Percentiles rank a stretch among this genome's conserved stretches.
Evolutionary conservation across 2,797 vertebrate genomes (phyloP).

Genomic region (Coendou prehensilis): DNA sequence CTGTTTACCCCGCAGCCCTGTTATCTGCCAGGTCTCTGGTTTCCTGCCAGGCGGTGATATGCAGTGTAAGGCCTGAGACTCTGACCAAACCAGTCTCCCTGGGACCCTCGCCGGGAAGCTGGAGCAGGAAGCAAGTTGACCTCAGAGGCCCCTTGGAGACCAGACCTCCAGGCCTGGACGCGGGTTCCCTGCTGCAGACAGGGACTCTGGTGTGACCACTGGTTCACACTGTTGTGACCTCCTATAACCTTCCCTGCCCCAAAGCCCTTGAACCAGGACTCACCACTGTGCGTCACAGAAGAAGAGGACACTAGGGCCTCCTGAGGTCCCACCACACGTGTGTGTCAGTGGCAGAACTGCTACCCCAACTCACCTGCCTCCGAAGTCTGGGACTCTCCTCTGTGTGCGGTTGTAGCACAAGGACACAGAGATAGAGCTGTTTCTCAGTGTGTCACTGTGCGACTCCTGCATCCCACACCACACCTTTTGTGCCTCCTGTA

Average conservation of each 20-base stretch:
- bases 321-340: not conserved
- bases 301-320: not conserved
- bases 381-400: not conserved
- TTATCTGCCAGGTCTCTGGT: slow-evolving; percentile 43
- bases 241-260: no score
- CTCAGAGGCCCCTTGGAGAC: not conserved
- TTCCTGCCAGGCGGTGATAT: not conserved
- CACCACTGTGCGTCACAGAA: not conserved
- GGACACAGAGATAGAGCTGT: not conserved
- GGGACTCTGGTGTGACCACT: fast-evolving
- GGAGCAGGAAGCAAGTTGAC: fast-evolving
- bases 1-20: not conserved
- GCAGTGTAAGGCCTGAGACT: not conserved
- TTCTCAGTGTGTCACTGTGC: not conserved
- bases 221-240: fast-evolving
- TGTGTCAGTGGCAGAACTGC: not conserved
- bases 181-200: fast-evolving
- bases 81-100: not conserved
- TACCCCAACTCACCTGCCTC: not conserved
- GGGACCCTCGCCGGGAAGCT: not conserved
- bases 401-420: fast-evolving
- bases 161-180: fast-evolving
- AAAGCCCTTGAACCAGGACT: not conserved
- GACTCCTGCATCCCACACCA: not conserved
- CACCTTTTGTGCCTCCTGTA: fast-evolving